Conservation (phyloP, 2,113 vertebrate species). For the Cyanoliseus patagonus region DNA sequence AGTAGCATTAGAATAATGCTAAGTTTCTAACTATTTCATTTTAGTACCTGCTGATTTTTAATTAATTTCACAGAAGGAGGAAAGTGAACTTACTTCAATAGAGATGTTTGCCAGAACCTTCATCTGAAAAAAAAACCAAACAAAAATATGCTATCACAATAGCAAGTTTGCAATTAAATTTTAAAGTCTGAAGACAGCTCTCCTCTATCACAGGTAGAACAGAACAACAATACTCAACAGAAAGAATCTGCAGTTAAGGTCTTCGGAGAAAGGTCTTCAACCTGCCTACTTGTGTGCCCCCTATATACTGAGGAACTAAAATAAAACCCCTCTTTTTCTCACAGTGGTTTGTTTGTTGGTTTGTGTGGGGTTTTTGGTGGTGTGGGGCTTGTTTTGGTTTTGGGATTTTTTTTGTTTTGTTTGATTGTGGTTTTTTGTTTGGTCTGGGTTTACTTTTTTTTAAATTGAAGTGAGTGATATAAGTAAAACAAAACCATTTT, state of each 20-base stretch:
- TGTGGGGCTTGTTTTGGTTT: not conserved
- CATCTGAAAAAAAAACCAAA: slow-evolving; percentile 60
- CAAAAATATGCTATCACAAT: not conserved
- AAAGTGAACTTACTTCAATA: slow-evolving; percentile 64
- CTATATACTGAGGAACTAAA: not conserved
- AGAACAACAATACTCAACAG: not conserved
- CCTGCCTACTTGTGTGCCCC: not conserved
- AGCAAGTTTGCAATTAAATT: not conserved
- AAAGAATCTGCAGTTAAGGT: not conserved
- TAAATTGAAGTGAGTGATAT: not conserved
- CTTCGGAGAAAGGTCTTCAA: not conserved
- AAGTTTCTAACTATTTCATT: not conserved
- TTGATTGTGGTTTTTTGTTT: not conserved
- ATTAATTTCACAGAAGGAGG: not conserved
- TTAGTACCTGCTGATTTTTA: not conserved
- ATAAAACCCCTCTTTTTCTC: not conserved
- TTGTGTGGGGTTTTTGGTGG: not conserved
- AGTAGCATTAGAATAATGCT: not conserved
- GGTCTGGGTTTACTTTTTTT: not conserved
- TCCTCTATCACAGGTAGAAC: not conserved
- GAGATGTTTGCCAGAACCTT: slow-evolving; percentile 51
- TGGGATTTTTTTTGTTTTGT: not conserved
- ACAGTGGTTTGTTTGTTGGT: not conserved
- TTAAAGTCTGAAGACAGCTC: not conserved
- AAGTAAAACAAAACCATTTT: not conserved